A percentile compares a stretch with the other conserved stretches of the same genome.
Evolutionary conservation across 1,140 invertebrate genomes (phyloP).

Genomic region (Catajapyx aquilonaris): DNA sequence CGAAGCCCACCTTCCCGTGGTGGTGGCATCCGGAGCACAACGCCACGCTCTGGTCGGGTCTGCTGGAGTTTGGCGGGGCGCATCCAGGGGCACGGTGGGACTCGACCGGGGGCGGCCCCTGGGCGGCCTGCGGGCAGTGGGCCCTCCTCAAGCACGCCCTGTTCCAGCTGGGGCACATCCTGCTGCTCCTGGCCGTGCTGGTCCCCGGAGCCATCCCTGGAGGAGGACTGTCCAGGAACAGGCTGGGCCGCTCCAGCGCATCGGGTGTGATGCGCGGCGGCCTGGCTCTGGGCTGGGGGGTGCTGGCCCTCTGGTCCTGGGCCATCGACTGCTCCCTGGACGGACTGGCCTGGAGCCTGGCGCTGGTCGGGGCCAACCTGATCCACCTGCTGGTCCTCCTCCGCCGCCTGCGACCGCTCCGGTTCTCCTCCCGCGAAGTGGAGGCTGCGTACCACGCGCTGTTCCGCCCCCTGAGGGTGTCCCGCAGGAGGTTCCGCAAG

Average conservation of each 20-base stretch:
- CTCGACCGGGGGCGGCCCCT: too few relatives aligned
- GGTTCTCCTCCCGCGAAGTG: too few relatives aligned
- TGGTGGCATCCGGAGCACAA: too few relatives aligned
- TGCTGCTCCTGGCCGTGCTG: conserved; percentile 22
- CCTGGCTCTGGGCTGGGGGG: conserved; percentile 21
- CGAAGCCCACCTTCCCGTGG: too few relatives aligned
- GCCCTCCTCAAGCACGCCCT: conserved; percentile 13
- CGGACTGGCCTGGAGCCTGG: conserved; percentile 28
- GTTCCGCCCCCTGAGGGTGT: conserved; percentile 26
- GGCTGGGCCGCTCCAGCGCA: too few relatives aligned
- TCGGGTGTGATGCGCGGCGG: conserved; percentile 21
- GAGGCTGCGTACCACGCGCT: conserved; percentile 24
- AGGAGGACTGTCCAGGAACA: too few relatives aligned
- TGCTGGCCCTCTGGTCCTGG: conserved; percentile 24
- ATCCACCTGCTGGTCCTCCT: conserved; percentile 23
- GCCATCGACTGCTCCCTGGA: conserved; percentile 29
- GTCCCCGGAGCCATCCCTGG: conserved; percentile 22
- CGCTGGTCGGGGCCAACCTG: conserved; percentile 27
- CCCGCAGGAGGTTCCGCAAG: conserved; percentile 21
- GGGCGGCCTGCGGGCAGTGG: conserved; percentile 7
- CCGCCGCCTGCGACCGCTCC: conserved; percentile 23
- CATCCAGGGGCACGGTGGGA: too few relatives aligned
- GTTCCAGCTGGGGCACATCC: conserved; percentile 22
- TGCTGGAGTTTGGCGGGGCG: too few relatives aligned
- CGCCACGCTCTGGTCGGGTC: too few relatives aligned